Evolutionary conservation across 2,888 invertebrate genomes (phyloP), one percentile per base, ranked within the genome.

Genomic region (Aporophyla nigra): DNA sequence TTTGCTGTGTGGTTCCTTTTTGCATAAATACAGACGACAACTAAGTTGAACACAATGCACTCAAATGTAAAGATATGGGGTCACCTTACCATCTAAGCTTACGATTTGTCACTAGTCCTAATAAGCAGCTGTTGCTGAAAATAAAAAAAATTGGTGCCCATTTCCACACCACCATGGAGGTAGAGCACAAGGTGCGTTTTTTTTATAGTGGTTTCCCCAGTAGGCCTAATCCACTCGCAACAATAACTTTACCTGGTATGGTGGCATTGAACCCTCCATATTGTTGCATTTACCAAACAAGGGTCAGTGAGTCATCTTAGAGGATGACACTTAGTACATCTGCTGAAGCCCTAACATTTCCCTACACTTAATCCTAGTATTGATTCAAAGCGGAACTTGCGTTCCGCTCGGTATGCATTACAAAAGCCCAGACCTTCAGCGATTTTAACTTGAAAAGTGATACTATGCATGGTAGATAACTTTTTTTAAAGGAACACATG

Each of bases 131-230:
- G 27, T n/a, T 46, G 10, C 40, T 46, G 43, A 56, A 59, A 70
- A 56, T 46, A 33, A 56, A 59, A 70, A 56, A 67, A 43, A 16
- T 16, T 54, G 49, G 63, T 82, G 84, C 86, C 27, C 87, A 1
- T 87, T 87, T 87, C 87, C 87, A 87, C 87, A 87, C 87, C 87
- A 87, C 87, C 87, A 43, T 53, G 65, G 87, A 81, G 87, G 87
- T 87, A 87, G 77, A 80, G 71, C 87, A 87, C 77, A 68, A 78
- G 84, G 87, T 87, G 87, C 87, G 87, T 82, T 87, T 87, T 87
- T 87, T 87, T 87, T 87, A 79, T 46, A 87, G 87, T 87, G 87
- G 87, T 87, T 10, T 87, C 87, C 87, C 87, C 87, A 0, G 58
- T 82, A 87, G 87, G 87, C 87, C 66, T 87, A 87, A 33, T 87